Percentiles rank a stretch among this genome's conserved stretches.
phyloP scores from a whole-genome alignment of 2,888 invertebrate genomes.

The Tortrix viridana region DNA sequence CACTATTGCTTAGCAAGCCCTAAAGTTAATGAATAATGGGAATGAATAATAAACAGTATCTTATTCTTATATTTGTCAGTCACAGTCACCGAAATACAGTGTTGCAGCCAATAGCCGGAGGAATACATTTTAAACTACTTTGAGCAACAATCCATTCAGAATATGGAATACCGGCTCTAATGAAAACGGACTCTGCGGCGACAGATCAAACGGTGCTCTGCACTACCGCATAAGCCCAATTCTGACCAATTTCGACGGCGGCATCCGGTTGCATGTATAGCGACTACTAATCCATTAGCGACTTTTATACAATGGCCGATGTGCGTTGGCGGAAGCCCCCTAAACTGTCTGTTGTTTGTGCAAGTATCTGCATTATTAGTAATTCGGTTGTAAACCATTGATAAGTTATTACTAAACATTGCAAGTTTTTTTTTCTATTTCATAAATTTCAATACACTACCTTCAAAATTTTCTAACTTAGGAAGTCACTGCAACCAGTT shows the following conservation, averaged over 20 bases:
- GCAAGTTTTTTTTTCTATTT: too few species aligned
- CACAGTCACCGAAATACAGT: too few species aligned
- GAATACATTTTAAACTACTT: not conserved
- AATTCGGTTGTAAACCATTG: not conserved
- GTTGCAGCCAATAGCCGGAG: not conserved
- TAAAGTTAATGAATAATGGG: too few species aligned
- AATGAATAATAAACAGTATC: too few species aligned
- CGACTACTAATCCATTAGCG: conserved; percentile 77
- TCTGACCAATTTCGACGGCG: conserved; percentile 54
- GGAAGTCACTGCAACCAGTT: too few species aligned
- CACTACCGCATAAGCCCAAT: conserved; percentile 45
- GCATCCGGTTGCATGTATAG: conserved; percentile 52
- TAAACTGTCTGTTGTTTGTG: conserved; percentile 51
- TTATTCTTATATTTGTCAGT: too few species aligned
- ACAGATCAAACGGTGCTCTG: conserved; percentile 28
- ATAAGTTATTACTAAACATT: not conserved
- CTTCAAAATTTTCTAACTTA: too few species aligned
- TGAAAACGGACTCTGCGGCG: conserved; percentile 24
- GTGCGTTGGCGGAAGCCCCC: conserved; percentile 47
- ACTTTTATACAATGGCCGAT: conserved; percentile 68
- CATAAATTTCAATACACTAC: too few species aligned
- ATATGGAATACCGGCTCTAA: conserved; percentile 29
- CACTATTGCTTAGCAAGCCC: too few species aligned
- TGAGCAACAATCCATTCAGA: not conserved
- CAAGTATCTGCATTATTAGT: conserved; percentile 24